phyloP scores from a whole-genome alignment of 2,888 invertebrate genomes.

The Drosophila melanosoma region DNA sequence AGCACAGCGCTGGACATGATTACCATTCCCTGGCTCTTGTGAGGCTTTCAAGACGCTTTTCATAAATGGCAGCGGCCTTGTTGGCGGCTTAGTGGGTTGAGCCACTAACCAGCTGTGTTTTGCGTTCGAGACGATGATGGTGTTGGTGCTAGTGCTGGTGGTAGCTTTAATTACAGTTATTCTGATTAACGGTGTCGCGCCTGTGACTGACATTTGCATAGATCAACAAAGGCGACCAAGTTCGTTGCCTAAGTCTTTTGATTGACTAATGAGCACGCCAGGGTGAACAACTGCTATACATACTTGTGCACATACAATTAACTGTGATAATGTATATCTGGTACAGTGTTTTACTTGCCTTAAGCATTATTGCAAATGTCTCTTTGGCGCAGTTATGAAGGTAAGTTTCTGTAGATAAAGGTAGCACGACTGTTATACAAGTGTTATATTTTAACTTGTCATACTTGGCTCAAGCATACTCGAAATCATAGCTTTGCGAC shows the following conservation, averaged over 20 bases:
- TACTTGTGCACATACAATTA: slow-evolving; percentile 5
- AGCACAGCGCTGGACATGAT: slow-evolving; percentile 54
- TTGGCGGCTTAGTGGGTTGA: slow-evolving; percentile 55
- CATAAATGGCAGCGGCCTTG: slow-evolving; percentile 76
- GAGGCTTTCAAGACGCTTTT: slow-evolving; percentile 29
- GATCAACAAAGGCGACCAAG: slow-evolving; percentile 56
- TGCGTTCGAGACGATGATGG: background rate
- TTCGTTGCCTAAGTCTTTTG: slow-evolving; percentile 67
- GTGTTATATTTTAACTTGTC: background rate
- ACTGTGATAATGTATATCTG: slow-evolving; percentile 6
- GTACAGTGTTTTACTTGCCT: slow-evolving; percentile 10
- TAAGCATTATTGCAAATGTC: background rate
- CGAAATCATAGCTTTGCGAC: background rate
- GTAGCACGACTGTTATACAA: slow-evolving; percentile 6
- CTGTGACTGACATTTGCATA: slow-evolving; percentile 59
- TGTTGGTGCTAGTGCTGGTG: slow-evolving; percentile 4
- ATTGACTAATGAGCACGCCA: slow-evolving; percentile 51
- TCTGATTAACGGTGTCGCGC: slow-evolving; percentile 69
- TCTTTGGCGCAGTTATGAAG: slow-evolving; percentile 1
- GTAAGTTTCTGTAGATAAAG: background rate
- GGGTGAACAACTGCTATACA: slow-evolving; percentile 18
- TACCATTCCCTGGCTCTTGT: slow-evolving; percentile 33
- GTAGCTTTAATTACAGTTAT: slow-evolving; percentile 65
- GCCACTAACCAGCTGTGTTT: slow-evolving; percentile 37
- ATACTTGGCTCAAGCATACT: background rate